phyloP scores from a whole-genome alignment of 2,888 invertebrate species.

The Tribolium freemani region DNA sequence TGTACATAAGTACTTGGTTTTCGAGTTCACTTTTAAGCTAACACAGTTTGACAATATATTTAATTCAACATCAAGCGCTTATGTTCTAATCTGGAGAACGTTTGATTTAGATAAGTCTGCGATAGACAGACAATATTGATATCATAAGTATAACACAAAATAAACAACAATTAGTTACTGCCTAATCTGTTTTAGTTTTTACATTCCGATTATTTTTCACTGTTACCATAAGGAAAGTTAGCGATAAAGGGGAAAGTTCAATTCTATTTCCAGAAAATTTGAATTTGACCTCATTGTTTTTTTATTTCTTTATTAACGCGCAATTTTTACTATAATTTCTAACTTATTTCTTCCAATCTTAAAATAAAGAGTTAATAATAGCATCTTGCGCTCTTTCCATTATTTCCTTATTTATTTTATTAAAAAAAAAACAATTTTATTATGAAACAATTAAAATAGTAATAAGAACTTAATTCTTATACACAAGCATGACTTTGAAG shows the following conservation, averaged over 20 bases:
- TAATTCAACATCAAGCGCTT: conserved; percentile 1
- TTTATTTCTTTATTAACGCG: neutral
- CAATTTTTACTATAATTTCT: neutral
- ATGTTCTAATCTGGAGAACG: neutral
- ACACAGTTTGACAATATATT: neutral
- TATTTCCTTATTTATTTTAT: too few relatives aligned
- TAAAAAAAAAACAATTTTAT: too few relatives aligned
- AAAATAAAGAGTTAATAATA: too few relatives aligned
- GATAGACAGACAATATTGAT: neutral
- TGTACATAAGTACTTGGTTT: neutral
- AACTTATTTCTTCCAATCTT: neutral
- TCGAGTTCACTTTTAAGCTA: neutral
- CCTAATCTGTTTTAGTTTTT: neutral
- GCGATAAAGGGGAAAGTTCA: neutral
- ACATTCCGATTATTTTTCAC: neutral
- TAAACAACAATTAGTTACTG: conserved; percentile 12
- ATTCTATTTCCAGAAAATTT: neutral
- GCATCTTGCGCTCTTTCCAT: too few relatives aligned
- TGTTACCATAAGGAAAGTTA: neutral
- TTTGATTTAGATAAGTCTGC: conserved; percentile 13
- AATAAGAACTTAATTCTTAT: too few relatives aligned
- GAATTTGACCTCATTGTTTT: neutral
- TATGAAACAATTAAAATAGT: too few relatives aligned
- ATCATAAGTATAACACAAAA: neutral
- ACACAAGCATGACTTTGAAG: too few relatives aligned